Evolutionary conservation across 2,888 invertebrate species (phyloP).

Genomic region (Elaeidobius kamerunicus): DNA sequence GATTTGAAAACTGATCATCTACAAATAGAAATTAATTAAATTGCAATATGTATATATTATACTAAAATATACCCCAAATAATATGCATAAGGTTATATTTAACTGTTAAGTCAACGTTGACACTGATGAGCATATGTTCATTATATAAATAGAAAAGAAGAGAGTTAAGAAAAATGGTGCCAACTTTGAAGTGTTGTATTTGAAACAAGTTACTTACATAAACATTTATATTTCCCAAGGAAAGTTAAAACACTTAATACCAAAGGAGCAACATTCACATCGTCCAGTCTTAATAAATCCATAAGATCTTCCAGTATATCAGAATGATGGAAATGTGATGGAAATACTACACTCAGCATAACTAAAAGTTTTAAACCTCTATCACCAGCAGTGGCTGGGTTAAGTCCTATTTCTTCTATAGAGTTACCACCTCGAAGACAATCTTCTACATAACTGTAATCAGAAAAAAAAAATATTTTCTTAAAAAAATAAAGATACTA

Average conservation of each 20-base stretch:
- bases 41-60: no score
- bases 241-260: slow-evolving; percentile 82
- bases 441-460: slow-evolving; percentile 61
- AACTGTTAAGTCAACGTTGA: no score
- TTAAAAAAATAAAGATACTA: no score
- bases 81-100: no score
- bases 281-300: slow-evolving; percentile 74
- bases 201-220: slow-evolving; percentile 71
- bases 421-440: slow-evolving; percentile 69
- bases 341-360: slow-evolving; percentile 89
- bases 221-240: slow-evolving; percentile 81
- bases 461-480: no score
- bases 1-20: slow-evolving; percentile 71
- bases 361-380: slow-evolving; percentile 85
- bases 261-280: slow-evolving; percentile 75
- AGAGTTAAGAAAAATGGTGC: no score
- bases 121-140: no score
- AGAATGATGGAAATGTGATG: slow-evolving; percentile 86
- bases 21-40: slow-evolving; percentile 26
- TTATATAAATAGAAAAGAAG: no score
- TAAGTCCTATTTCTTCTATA: slow-evolving; percentile 74
- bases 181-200: no score
- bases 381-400: slow-evolving; percentile 78
- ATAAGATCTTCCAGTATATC: slow-evolving; percentile 77
- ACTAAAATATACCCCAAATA: no score